These are phyloP conservation scores for Trichopria drosophilae DNA, from an alignment of 2,888 invertebrate species.

Conservation along the genomic window DNA sequence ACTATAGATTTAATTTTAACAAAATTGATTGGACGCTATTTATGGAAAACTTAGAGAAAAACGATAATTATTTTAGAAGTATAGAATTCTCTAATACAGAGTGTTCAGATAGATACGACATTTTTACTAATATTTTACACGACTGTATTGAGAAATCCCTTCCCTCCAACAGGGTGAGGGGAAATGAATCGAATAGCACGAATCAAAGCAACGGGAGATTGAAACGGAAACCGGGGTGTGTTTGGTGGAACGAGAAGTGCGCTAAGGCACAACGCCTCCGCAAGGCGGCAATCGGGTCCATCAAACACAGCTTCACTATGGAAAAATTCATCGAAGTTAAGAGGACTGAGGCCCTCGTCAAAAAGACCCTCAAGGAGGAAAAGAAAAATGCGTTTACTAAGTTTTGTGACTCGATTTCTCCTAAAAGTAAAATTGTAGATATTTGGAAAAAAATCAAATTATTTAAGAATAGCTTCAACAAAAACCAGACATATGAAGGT, in stretches of 20 bases:
- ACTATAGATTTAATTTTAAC: constrained; percentile 10
- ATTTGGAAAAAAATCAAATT: constrained; percentile 12
- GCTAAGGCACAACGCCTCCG: not conserved
- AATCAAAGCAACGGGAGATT: no score
- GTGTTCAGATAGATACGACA: not conserved
- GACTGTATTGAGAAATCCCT: constrained; percentile 1
- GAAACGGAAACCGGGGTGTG: constrained; percentile 4
- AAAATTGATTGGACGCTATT: constrained; percentile 11
- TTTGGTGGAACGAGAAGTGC: constrained; percentile 10
- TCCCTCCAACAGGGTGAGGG: no score
- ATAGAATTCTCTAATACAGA: constrained; percentile 5
- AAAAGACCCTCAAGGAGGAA: constrained; percentile 3
- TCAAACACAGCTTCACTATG: not conserved
- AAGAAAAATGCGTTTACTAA: not conserved
- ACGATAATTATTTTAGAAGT: constrained; percentile 12
- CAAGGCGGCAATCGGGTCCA: not conserved
- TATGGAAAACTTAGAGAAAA: no score
- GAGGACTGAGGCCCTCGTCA: constrained; percentile 2
- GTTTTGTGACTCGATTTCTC: constrained; percentile 4
- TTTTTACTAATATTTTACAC: constrained; percentile 2
- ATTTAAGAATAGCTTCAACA: constrained; percentile 4
- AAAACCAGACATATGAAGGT: not conserved
- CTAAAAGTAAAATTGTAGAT: not conserved
- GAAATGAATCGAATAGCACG: no score
- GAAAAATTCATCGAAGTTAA: constrained; percentile 1